Conservation (phyloP, 64 coral and sea anemone species). For the Pachyseris speciosa region DNA sequence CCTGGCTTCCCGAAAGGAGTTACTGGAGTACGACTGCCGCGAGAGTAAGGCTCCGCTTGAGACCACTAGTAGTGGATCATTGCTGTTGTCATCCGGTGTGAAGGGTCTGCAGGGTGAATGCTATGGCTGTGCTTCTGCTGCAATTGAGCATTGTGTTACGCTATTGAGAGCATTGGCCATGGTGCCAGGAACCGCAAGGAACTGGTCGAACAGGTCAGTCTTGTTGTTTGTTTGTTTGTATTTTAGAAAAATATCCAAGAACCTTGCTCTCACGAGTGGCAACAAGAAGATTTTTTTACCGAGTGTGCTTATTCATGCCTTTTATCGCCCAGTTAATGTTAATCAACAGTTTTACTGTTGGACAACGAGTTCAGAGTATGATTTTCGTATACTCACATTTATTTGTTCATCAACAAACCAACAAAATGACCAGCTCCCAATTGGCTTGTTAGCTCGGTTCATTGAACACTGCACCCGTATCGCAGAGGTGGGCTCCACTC, state of each 20-base stretch:
- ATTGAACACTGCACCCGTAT: no score
- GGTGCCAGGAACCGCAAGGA: constrained; percentile 86
- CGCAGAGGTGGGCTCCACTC: no score
- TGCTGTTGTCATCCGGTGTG: constrained; percentile 67
- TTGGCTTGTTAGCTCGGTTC: no score
- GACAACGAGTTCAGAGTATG: no score
- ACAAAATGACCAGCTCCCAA: no score
- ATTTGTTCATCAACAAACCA: no score
- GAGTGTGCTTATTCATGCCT: no score
- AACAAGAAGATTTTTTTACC: no score
- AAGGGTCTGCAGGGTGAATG: constrained; percentile 80
- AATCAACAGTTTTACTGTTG: no score
- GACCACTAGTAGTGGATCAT: constrained; percentile 45
- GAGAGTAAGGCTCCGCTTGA: constrained; percentile 67
- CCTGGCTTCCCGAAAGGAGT: constrained; percentile 91
- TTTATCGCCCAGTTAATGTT: no score
- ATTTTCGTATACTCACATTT: no score
- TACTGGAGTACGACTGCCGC: constrained; percentile 93
- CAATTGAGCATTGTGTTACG: constrained; percentile 98
- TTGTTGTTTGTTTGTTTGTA: background rate
- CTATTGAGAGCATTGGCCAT: constrained; percentile 94
- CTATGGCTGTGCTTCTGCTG: constrained; percentile 96
- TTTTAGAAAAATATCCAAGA: background rate
- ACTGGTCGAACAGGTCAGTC: constrained; percentile 88
- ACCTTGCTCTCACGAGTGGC: no score